phyloP scores from a whole-genome alignment of 2,113 vertebrate species.

The Istiophorus platypterus region DNA sequence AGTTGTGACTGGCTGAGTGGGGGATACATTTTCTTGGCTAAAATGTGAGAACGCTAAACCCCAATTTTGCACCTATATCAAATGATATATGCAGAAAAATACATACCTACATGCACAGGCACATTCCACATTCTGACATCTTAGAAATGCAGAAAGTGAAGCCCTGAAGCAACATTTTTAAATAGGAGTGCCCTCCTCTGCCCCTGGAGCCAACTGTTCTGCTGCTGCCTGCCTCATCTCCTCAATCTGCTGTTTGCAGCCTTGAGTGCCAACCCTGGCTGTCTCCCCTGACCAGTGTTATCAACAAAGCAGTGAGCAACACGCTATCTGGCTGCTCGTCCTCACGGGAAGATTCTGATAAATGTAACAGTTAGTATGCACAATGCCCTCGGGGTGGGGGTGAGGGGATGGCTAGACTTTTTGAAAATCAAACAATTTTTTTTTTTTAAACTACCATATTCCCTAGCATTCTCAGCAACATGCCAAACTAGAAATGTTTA shows the following conservation, averaged over 20 bases:
- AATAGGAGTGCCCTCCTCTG: conserved; percentile 48
- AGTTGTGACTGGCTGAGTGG: background rate
- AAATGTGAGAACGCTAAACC: background rate
- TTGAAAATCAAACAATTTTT: conserved; percentile 25
- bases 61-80: background rate
- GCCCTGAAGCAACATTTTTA: conserved; percentile 57
- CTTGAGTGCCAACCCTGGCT: conserved; percentile 44
- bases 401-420: conserved; percentile 36
- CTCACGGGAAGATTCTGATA: conserved; percentile 64
- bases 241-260: conserved; percentile 66
- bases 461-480: background rate
- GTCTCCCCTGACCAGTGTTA: conserved; percentile 62
- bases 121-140: background rate
- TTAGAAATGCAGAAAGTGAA: conserved; percentile 37
- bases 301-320: conserved; percentile 67
- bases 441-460: conserved; percentile 2
- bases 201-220: conserved; percentile 49
- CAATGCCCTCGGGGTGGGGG: too few species aligned
- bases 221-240: conserved; percentile 54
- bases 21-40: background rate
- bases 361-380: conserved; percentile 68
- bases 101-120: background rate
- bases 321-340: conserved; percentile 61
- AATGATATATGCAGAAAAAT: conserved; percentile 6
- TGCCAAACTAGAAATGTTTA: background rate